A percentile compares a stretch with the other conserved stretches of the same genome.
Conservation (phyloP, 1,140 invertebrate species). For the Hestina assimilis region DNA sequence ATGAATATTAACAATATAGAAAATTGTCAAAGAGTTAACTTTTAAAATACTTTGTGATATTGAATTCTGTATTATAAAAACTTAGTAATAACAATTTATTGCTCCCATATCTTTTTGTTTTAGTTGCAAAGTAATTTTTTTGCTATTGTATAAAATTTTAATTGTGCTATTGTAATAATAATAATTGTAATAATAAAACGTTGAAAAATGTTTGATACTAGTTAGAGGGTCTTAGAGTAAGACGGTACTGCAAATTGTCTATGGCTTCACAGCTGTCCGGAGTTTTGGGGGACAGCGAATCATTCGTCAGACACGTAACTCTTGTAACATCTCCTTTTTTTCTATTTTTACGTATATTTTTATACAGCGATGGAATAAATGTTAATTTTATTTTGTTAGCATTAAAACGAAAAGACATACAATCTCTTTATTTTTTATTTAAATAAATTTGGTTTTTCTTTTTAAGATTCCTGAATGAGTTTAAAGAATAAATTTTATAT, state of each 20-base stretch:
- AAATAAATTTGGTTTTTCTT: slow-evolving; percentile 53
- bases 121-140: background rate
- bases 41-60: background rate
- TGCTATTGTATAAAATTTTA: slow-evolving; percentile 7
- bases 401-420: slow-evolving; percentile 77
- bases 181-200: background rate
- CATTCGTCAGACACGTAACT: slow-evolving; percentile 51
- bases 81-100: background rate
- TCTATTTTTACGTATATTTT: slow-evolving; percentile 76
- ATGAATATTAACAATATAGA: background rate
- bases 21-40: background rate
- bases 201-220: background rate
- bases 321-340: slow-evolving; percentile 64
- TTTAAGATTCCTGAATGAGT: slow-evolving; percentile 60
- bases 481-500: slow-evolving; percentile 76
- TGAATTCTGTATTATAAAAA: too few species aligned
- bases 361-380: slow-evolving; percentile 75
- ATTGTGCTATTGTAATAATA: background rate
- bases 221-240: slow-evolving; percentile 2
- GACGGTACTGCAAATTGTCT: slow-evolving; percentile 41
- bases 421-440: slow-evolving; percentile 71
- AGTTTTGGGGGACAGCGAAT: slow-evolving; percentile 17
- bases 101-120: background rate
- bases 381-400: slow-evolving; percentile 78
- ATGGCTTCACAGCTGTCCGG: slow-evolving; percentile 20